phyloP scores from a whole-genome alignment of 2,113 vertebrate genomes.

The Bos indicus region DNA sequence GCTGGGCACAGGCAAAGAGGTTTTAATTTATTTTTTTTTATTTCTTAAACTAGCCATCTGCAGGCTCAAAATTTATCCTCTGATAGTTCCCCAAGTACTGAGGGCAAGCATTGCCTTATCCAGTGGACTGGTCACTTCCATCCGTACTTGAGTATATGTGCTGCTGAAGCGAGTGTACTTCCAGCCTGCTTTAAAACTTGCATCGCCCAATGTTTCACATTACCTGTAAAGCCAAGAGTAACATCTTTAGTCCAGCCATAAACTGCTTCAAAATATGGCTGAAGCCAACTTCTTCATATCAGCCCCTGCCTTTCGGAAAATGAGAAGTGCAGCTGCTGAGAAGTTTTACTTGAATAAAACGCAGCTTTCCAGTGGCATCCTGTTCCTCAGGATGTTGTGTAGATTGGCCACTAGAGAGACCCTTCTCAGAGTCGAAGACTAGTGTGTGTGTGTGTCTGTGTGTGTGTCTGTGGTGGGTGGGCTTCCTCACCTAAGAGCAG shows the following conservation, averaged over 20 bases:
- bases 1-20: background rate
- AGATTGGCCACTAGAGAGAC: background rate
- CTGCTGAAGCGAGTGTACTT: background rate
- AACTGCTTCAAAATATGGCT: background rate
- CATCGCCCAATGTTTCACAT: background rate
- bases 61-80: background rate
- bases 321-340: background rate
- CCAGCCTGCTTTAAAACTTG: background rate
- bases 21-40: background rate
- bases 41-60: background rate
- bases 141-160: background rate
- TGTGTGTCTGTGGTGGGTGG: too few relatives aligned
- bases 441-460: background rate
- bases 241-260: background rate
- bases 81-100: background rate
- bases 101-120: background rate
- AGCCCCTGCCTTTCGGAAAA: background rate
- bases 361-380: background rate
- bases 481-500: background rate
- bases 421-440: background rate
- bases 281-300: background rate
- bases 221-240: background rate
- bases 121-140: background rate
- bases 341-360: accelerated
- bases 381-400: background rate